phyloP scores from a whole-genome alignment of 2,888 invertebrate genomes.

The Dione juno region DNA sequence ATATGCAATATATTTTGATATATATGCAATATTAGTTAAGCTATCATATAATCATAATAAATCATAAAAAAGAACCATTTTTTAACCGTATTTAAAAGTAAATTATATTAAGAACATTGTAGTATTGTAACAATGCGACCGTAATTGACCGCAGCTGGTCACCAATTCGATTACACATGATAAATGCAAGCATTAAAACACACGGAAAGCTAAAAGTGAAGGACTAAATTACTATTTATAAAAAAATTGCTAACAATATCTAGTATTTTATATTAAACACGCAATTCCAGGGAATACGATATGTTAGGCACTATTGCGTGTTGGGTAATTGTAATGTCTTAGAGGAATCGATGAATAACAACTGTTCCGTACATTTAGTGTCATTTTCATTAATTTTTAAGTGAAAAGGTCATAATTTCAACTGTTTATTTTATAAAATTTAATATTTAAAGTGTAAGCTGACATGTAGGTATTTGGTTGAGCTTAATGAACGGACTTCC shows the following conservation, averaged over 20 bases:
- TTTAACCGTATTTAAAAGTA: not conserved
- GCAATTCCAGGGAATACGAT: slow-evolving; percentile 4
- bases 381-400: slow-evolving; percentile 15
- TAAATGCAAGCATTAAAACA: not conserved
- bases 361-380: slow-evolving; percentile 11
- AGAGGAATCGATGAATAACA: slow-evolving; percentile 28
- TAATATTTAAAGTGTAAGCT: slow-evolving; percentile 31
- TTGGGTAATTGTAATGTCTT: slow-evolving; percentile 22
- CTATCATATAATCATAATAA: not conserved
- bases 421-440: slow-evolving; percentile 39
- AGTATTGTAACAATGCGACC: not conserved
- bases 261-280: not conserved
- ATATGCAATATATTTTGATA: too few species aligned
- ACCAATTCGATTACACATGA: slow-evolving; percentile 15
- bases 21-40: too few species aligned
- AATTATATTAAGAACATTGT: not conserved
- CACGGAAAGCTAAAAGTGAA: not conserved
- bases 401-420: slow-evolving; percentile 13
- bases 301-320: slow-evolving; percentile 11
- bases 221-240: slow-evolving; percentile 10
- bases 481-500: slow-evolving; percentile 1
- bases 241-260: slow-evolving; percentile 5
- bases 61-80: not conserved
- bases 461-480: not conserved
- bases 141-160: slow-evolving; percentile 22